These are phyloP conservation scores for Penaeus vannamei DNA, from an alignment of 1,140 invertebrate genomes.

Conservation along the genomic window DNA sequence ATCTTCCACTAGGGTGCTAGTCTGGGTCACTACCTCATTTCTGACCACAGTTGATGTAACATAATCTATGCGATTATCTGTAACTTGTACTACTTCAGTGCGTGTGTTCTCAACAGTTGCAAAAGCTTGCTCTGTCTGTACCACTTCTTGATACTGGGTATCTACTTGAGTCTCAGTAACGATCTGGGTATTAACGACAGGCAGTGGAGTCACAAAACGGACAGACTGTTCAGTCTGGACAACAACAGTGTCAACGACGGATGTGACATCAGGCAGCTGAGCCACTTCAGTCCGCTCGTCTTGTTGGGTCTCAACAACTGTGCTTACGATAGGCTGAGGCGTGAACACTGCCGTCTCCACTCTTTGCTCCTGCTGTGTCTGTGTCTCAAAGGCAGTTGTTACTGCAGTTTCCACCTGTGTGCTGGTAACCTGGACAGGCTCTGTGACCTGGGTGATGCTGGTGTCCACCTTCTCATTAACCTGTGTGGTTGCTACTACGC, in stretches of 20 bases:
- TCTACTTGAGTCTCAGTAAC: constrained; percentile 29
- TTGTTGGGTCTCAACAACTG: constrained; percentile 48
- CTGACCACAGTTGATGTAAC: constrained; percentile 48
- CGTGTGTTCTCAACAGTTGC: constrained; percentile 40
- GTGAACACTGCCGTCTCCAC: constrained; percentile 30
- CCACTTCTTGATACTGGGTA: constrained; percentile 41
- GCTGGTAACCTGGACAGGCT: constrained; percentile 39
- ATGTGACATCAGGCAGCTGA: constrained; percentile 29
- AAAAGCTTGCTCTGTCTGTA: constrained; percentile 56
- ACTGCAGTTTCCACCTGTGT: constrained; percentile 47
- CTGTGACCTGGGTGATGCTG: constrained; percentile 7
- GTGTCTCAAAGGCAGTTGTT: constrained; percentile 33
- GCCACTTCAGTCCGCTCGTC: constrained; percentile 26
- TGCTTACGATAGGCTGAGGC: constrained; percentile 24
- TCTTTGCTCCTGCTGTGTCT: constrained; percentile 38
- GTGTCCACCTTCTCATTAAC: constrained; percentile 54
- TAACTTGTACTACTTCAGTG: constrained; percentile 53
- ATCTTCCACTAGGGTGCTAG: constrained; percentile 47
- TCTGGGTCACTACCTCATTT: constrained; percentile 44
- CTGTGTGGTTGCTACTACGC: constrained; percentile 47
- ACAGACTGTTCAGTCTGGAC: constrained; percentile 56
- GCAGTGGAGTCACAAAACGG: constrained; percentile 49
- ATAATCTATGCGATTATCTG: constrained; percentile 41
- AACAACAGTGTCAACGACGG: constrained; percentile 48
- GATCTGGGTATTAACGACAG: constrained; percentile 53